Evolutionary conservation across 2,113 vertebrate species (phyloP).

Genomic region (Actenoides hombroni): DNA sequence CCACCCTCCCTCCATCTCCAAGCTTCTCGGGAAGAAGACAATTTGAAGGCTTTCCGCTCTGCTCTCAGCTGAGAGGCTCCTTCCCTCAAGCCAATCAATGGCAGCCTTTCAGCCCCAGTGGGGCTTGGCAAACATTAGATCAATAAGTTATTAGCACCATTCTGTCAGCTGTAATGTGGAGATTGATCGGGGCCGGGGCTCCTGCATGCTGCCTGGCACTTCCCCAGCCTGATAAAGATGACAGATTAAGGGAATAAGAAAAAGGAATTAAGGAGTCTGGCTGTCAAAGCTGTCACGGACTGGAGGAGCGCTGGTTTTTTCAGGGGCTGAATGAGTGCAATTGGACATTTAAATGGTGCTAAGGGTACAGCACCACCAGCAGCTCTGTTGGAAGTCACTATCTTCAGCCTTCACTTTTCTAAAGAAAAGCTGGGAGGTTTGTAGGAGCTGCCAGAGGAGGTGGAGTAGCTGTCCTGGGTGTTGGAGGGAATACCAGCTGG

Average conservation of each 20-base stretch:
- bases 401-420: background rate
- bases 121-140: slow-evolving; percentile 88
- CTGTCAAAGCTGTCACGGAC: slow-evolving; percentile 87
- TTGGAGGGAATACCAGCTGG: background rate
- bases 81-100: slow-evolving; percentile 88
- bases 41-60: slow-evolving; percentile 68
- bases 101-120: slow-evolving; percentile 85
- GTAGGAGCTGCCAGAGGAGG: background rate
- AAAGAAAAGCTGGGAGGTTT: background rate
- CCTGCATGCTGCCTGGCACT: slow-evolving; percentile 82
- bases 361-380: slow-evolving; percentile 26
- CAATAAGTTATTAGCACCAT: slow-evolving; percentile 99
- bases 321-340: slow-evolving; percentile 46
- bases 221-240: slow-evolving; percentile 96
- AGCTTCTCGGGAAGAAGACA: slow-evolving; percentile 65
- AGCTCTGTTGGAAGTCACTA: background rate
- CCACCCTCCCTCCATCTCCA: slow-evolving; percentile 11
- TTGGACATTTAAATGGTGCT: slow-evolving; percentile 56
- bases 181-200: slow-evolving; percentile 93
- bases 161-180: slow-evolving; percentile 99
- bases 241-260: slow-evolving; percentile 98
- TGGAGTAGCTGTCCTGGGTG: background rate
- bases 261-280: slow-evolving; percentile 95
- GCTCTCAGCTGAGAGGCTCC: slow-evolving; percentile 61
- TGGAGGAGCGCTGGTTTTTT: slow-evolving; percentile 41